These are phyloP conservation scores for Marmota monax DNA, from an alignment of 2,113 vertebrate species.

Conservation along the genomic window DNA sequence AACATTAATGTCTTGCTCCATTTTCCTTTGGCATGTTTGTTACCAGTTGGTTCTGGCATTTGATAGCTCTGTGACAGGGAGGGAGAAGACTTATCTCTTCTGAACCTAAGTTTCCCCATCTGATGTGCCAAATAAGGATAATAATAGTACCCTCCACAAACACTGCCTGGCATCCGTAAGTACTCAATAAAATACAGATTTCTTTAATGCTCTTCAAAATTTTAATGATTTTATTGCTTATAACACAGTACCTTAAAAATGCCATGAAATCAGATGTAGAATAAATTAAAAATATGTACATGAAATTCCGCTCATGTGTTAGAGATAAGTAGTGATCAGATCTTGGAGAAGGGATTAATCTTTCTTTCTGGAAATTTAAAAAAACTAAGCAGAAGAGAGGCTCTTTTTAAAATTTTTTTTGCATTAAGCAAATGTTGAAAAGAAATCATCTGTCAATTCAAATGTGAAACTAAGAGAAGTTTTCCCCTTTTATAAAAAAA, in stretches of 20 bases:
- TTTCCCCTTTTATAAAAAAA: slow-evolving; percentile 40
- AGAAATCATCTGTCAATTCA: slow-evolving; percentile 74
- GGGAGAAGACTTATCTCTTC: neutral
- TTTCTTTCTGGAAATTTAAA: slow-evolving; percentile 65
- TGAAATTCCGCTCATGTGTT: slow-evolving; percentile 48
- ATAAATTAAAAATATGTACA: slow-evolving; percentile 9
- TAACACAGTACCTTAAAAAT: neutral
- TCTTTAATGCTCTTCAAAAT: neutral
- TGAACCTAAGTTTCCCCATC: neutral
- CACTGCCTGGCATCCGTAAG: neutral
- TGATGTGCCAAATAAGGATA: neutral
- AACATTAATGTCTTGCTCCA: neutral
- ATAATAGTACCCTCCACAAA: neutral
- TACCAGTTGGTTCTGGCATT: neutral
- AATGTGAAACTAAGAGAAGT: slow-evolving; percentile 45
- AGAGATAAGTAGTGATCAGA: slow-evolving; percentile 3
- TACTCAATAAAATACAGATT: neutral
- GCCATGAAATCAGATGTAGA: neutral
- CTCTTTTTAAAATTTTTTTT: neutral
- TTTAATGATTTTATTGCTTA: neutral
- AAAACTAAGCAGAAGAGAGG: neutral
- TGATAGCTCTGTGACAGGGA: neutral
- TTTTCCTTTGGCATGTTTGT: neutral
- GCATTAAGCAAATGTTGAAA: slow-evolving; percentile 47
- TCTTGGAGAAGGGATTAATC: slow-evolving; percentile 40